Evolutionary conservation across 1,140 invertebrate species (phyloP).

Genomic region (Drosophila pachea): DNA sequence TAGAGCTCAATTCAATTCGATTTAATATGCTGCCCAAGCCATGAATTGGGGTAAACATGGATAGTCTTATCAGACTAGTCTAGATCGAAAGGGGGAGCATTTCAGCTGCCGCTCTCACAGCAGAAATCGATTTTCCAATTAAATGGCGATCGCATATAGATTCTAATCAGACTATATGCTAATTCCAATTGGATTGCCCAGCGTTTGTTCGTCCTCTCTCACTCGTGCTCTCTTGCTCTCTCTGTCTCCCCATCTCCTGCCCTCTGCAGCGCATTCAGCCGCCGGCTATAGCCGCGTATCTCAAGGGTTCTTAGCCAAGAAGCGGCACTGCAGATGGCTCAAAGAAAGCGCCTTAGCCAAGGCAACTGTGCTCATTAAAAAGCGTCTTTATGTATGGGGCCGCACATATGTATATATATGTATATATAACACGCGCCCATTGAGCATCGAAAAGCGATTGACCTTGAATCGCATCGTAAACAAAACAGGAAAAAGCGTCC

Average conservation of each 20-base stretch:
- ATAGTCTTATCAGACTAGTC: too few species aligned
- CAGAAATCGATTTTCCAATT: too few species aligned
- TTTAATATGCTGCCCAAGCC: not conserved
- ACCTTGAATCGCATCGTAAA: constrained; percentile 13
- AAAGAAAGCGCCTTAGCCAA: constrained; percentile 20
- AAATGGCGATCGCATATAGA: too few species aligned
- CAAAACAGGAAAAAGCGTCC: not conserved
- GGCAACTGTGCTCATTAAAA: constrained; percentile 46
- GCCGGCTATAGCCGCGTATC: not conserved
- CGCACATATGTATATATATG: constrained; percentile 10
- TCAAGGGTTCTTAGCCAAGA: constrained; percentile 1
- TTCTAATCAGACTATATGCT: too few species aligned
- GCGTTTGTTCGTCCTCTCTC: too few species aligned
- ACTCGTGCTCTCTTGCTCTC: too few species aligned
- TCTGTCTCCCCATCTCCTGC: too few species aligned
- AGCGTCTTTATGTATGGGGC: not conserved
- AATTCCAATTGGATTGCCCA: too few species aligned
- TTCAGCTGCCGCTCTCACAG: too few species aligned
- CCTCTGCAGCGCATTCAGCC: not conserved
- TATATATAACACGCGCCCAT: constrained; percentile 19
- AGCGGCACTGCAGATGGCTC: not conserved
- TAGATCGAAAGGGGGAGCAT: too few species aligned
- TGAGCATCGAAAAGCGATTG: constrained; percentile 18
- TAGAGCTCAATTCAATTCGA: not conserved
- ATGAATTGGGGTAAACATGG: too few species aligned